phyloP scores from a whole-genome alignment of 2,888 invertebrate genomes.

The Stomorhina lunata region DNA sequence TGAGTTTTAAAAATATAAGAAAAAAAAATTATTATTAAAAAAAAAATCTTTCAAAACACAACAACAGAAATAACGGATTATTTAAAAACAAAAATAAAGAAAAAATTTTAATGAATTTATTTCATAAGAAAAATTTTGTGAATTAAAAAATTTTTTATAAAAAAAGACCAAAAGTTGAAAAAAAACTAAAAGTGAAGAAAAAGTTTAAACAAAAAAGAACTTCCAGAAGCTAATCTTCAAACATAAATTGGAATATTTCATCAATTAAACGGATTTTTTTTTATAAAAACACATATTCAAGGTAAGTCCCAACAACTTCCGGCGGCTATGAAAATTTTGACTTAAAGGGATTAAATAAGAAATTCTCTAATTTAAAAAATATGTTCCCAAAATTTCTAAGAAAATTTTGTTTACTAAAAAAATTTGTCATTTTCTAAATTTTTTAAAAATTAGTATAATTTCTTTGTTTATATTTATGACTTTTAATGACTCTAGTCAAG shows the following conservation, averaged over 20 bases:
- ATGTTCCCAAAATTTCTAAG: neutral
- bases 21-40: neutral
- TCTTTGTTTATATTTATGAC: conserved; percentile 37
- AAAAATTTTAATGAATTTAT: neutral
- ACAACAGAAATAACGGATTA: neutral
- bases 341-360: neutral
- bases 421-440: neutral
- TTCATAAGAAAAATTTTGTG: neutral
- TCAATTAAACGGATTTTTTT: conserved; percentile 38
- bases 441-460: neutral
- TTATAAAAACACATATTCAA: neutral
- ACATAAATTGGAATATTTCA: conserved; percentile 45
- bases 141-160: conserved; percentile 7
- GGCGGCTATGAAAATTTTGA: conserved; percentile 24
- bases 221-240: conserved; percentile 56
- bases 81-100: neutral
- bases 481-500: conserved; percentile 15
- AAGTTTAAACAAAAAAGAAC: neutral
- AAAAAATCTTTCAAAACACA: neutral
- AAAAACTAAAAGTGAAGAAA: neutral
- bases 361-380: neutral
- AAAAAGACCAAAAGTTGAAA: neutral
- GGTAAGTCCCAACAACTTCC: conserved; percentile 58
- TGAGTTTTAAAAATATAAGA: neutral
- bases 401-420: neutral